phyloP scores from a whole-genome alignment of 2,888 invertebrate species.

The Liopterus haemorrhoidalis region DNA sequence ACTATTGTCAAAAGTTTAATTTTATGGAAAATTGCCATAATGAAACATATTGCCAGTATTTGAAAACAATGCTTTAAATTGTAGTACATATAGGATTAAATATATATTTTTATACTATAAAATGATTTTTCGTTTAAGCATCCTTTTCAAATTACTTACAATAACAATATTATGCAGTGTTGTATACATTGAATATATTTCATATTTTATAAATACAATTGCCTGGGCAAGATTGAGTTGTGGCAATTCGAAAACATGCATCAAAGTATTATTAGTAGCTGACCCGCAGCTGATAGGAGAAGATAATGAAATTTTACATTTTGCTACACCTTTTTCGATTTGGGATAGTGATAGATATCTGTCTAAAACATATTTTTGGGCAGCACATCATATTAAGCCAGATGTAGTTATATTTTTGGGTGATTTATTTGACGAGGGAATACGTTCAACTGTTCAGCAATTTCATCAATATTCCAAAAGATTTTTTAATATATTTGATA shows the following conservation, averaged over 20 bases:
- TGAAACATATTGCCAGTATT: no score
- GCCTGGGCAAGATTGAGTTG: conserved; percentile 40
- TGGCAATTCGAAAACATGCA: conserved; percentile 38
- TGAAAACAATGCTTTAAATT: no score
- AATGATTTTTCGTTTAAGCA: no score
- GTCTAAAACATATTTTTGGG: conserved; percentile 68
- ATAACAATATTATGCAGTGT: no score
- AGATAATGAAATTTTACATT: conserved; percentile 59
- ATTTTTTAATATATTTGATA: conserved; percentile 61
- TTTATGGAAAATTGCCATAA: no score
- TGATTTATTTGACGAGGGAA: conserved; percentile 93
- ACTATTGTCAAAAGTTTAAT: no score
- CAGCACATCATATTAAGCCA: conserved; percentile 65
- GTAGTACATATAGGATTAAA: no score
- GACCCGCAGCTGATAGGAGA: conserved; percentile 92
- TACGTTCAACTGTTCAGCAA: conserved; percentile 62
- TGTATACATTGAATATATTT: conserved; percentile 40
- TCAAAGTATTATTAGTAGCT: conserved; percentile 55
- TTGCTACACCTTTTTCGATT: conserved; percentile 64
- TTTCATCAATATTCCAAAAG: conserved; percentile 70
- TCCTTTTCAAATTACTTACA: no score
- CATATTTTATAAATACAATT: conserved; percentile 38
- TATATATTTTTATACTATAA: no score
- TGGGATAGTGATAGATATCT: conserved; percentile 91
- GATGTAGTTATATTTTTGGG: conserved; percentile 86